phyloP scores from a whole-genome alignment of 2,888 invertebrate genomes.

The Epinotia demarniana region DNA sequence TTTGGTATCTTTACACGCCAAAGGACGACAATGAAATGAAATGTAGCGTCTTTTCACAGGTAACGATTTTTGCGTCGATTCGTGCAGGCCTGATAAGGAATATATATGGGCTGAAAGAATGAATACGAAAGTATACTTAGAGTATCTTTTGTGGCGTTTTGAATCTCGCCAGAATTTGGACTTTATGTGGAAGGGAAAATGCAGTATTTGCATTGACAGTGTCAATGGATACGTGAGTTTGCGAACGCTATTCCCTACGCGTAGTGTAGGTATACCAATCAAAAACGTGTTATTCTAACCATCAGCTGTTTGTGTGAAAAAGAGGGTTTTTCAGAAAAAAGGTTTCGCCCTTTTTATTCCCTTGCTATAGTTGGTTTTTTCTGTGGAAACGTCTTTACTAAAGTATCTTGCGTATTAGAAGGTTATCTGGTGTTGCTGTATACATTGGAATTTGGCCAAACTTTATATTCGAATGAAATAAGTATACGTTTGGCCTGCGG shows the following conservation, averaged over 20 bases:
- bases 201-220: not conserved
- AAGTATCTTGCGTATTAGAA: not conserved
- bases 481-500: too few relatives aligned
- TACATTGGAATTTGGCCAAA: too few relatives aligned
- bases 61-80: conserved; percentile 40
- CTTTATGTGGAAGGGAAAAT: not conserved
- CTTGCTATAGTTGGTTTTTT: not conserved
- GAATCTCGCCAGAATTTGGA: conserved; percentile 1
- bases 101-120: conserved; percentile 30
- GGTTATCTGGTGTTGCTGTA: not conserved
- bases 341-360: not conserved
- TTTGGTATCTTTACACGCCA: conserved; percentile 66
- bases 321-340: conserved; percentile 5
- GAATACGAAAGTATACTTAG: not conserved
- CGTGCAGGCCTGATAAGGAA: conserved; percentile 35
- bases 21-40: conserved; percentile 65
- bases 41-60: conserved; percentile 49
- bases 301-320: conserved; percentile 8
- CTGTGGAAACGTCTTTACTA: not conserved
- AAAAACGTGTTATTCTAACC: conserved; percentile 10
- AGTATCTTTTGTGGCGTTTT: not conserved
- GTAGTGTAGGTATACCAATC: not conserved
- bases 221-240: not conserved
- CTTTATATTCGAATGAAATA: too few relatives aligned
- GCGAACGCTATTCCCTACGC: not conserved